Evolutionary conservation across 2,888 invertebrate genomes (phyloP), one percentile per base, ranked within the genome.

Genomic region (Portevinia maculata): DNA sequence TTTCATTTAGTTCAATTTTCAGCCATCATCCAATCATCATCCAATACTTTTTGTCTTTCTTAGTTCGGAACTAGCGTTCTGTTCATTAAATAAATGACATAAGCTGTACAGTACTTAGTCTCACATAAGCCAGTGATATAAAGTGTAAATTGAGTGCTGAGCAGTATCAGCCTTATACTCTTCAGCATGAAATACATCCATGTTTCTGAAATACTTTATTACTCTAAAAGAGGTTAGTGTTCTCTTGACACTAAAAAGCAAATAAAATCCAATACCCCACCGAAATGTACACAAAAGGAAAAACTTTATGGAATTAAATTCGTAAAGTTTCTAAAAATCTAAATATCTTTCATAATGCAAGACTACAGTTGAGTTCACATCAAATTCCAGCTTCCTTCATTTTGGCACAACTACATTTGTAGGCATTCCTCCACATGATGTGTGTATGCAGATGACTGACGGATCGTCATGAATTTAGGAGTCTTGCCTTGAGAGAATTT

Each of bases 271-370:
- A 73, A 79, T 73, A 73, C 48, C 46, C 28, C 64, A 59, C 65
- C 37, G 32, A 13, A 6, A 78, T 41, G 28, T 15, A 62, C 0
- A 9, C 9, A 50, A 21, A 17, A 13, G 53, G 21, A 44, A 21
- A 15, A 67, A 60, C 28, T 46, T 46, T 64, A 39, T 59, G 57
- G 50, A 64, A 64, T 46, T 70, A 70, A 64, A 70, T 64, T 64
- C 17, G 30, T 62, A 62, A 76, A 76, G 24, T 76, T 76, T 69
- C 69, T 19, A 57, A 71, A 65, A 78, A 71, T 78, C 50, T 59
- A 71, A 57, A 71, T 71, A 71, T 71, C 57, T 28, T 71, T 55
- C 78, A 78, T 78, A 65, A 78, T 78, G 64, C 71, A 78, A 13
- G 41, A 50, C 62, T 62, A 69, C 53, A 76, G 60, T 76, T 59